Evolutionary conservation across 1,140 invertebrate genomes (phyloP).

Genomic region (Zaprionus taronus): DNA sequence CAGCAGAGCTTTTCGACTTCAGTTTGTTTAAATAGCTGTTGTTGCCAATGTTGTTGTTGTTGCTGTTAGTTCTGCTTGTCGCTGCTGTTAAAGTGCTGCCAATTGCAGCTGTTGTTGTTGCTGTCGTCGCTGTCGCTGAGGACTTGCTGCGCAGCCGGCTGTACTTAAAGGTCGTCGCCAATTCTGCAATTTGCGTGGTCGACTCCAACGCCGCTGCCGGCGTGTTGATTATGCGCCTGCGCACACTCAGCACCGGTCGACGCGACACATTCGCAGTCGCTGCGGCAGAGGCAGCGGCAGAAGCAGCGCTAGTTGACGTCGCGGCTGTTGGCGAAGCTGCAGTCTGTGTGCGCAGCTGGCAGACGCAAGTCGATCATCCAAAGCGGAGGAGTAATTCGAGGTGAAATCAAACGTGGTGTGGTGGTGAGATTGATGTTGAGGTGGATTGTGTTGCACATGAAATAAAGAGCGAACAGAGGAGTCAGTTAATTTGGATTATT

Average conservation of each 20-base stretch:
- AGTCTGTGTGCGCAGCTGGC: slow-evolving; percentile 72
- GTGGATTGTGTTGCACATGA: slow-evolving; percentile 44
- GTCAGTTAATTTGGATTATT: slow-evolving; percentile 21
- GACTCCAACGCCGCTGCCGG: slow-evolving; percentile 44
- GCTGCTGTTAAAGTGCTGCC: slow-evolving; percentile 15
- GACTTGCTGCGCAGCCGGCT: slow-evolving; percentile 56
- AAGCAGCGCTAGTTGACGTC: slow-evolving; percentile 7
- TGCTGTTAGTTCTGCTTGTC: slow-evolving; percentile 16
- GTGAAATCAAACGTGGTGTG: background rate
- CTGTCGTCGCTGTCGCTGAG: slow-evolving; percentile 33
- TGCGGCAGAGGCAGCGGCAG: slow-evolving; percentile 10
- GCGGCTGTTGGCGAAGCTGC: slow-evolving; percentile 35
- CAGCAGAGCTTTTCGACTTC: slow-evolving; percentile 55
- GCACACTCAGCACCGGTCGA: slow-evolving; percentile 76
- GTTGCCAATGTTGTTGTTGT: slow-evolving; percentile 32
- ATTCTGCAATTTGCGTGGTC: slow-evolving; percentile 55
- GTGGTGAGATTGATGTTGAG: background rate
- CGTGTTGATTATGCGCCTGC: slow-evolving; percentile 75
- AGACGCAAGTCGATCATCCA: slow-evolving; percentile 28
- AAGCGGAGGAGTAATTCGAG: background rate
- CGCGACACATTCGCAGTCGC: slow-evolving; percentile 49
- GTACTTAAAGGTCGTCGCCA: slow-evolving; percentile 66
- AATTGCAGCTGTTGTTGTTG: slow-evolving; percentile 21
- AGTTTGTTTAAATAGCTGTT: slow-evolving; percentile 60
- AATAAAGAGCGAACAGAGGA: slow-evolving; percentile 45